phyloP scores from a whole-genome alignment of 2,888 invertebrate species.

The Lissonota sp. region DNA sequence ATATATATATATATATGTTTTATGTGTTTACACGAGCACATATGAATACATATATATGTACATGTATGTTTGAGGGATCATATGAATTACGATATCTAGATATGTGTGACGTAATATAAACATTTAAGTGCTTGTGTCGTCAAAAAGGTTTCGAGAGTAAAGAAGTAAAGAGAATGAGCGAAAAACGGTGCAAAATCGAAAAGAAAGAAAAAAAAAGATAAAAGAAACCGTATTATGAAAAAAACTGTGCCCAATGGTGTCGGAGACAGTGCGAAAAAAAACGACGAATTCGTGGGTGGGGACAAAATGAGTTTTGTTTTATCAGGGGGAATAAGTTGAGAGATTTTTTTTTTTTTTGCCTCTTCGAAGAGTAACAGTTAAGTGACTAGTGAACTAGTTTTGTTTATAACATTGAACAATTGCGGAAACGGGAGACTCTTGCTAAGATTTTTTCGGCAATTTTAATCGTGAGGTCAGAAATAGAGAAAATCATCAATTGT shows the following conservation, averaged over 20 bases:
- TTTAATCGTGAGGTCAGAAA: constrained; percentile 26
- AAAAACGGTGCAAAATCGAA: constrained; percentile 16
- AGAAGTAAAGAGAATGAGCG: constrained; percentile 57
- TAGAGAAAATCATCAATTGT: constrained; percentile 20
- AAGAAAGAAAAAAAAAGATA: constrained; percentile 46
- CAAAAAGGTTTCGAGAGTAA: constrained; percentile 40
- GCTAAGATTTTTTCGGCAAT: background rate
- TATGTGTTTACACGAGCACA: background rate
- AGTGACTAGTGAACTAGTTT: constrained; percentile 59
- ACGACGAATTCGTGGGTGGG: constrained; percentile 31
- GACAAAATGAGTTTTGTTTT: constrained; percentile 24
- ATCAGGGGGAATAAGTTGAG: constrained; percentile 1
- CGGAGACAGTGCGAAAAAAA: constrained; percentile 34
- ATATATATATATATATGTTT: constrained; percentile 35
- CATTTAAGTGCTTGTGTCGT: constrained; percentile 77
- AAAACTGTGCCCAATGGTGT: constrained; percentile 28
- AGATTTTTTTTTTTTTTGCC: constrained; percentile 30
- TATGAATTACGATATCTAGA: constrained; percentile 35
- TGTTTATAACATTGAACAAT: constrained; percentile 10
- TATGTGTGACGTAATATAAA: constrained; percentile 71
- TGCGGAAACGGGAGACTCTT: constrained; percentile 4
- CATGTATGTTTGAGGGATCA: constrained; percentile 42
- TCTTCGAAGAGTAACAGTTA: constrained; percentile 49
- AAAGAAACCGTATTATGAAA: constrained; percentile 19
- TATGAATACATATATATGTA: constrained; percentile 36